phyloP scores from a whole-genome alignment of 64 coral and sea anemone species.

The Orbicella faveolata region DNA sequence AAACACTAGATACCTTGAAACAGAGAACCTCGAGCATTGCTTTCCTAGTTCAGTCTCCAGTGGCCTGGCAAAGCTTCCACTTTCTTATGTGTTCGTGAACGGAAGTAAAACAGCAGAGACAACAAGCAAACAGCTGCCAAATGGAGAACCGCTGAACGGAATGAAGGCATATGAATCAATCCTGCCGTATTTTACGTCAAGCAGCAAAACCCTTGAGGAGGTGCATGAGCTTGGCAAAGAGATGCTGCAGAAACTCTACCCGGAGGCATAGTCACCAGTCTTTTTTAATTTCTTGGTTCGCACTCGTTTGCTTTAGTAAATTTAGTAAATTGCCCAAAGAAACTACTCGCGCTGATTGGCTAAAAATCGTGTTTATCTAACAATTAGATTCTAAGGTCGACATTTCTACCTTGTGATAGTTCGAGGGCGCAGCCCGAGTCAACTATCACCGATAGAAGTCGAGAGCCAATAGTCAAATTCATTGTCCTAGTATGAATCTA shows the following conservation, averaged over 20 bases:
- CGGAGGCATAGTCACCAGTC: neutral
- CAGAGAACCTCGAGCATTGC: constrained; percentile 34
- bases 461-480: too few species aligned
- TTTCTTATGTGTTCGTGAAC: constrained; percentile 40
- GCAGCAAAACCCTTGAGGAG: constrained; percentile 24
- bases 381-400: too few species aligned
- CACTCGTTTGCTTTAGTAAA: too few species aligned
- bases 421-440: too few species aligned
- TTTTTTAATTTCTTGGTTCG: too few species aligned
- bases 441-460: too few species aligned
- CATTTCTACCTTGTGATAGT: too few species aligned
- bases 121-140: constrained; percentile 29
- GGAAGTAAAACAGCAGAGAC: constrained; percentile 6
- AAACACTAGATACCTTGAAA: constrained; percentile 32
- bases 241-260: constrained; percentile 47
- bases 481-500: too few species aligned
- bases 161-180: constrained; percentile 51
- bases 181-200: constrained; percentile 57
- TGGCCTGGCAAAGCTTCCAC: constrained; percentile 51
- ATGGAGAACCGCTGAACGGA: constrained; percentile 11
- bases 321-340: too few species aligned
- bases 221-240: constrained; percentile 40
- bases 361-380: too few species aligned
- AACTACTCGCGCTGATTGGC: too few species aligned
- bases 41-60: constrained; percentile 55